Conservation (phyloP, 2,797 vertebrate genomes). For the Labroides dimidiatus region DNA sequence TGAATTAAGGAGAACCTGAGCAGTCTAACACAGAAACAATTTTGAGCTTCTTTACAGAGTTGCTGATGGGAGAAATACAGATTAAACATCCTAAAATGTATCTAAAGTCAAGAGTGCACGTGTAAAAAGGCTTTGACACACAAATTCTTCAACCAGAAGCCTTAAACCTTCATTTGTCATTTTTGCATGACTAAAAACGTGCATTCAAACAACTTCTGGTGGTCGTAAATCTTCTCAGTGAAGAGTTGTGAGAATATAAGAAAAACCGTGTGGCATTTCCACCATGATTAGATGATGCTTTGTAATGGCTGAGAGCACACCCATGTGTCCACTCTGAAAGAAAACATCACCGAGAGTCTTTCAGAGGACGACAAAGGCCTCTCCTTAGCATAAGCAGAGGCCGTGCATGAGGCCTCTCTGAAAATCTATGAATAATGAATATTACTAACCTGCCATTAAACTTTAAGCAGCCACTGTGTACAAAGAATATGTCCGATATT, state of each 20-base stretch:
- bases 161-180: background rate
- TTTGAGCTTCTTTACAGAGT: too few species aligned
- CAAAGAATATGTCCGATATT: slow-evolving; percentile 80
- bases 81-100: too few species aligned
- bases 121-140: background rate
- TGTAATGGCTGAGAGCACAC: slow-evolving; percentile 15
- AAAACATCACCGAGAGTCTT: slow-evolving; percentile 51
- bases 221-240: background rate
- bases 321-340: slow-evolving; percentile 21
- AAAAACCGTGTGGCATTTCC: slow-evolving; percentile 15
- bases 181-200: background rate
- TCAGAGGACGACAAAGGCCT: slow-evolving; percentile 57
- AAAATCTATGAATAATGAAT: slow-evolving; percentile 85
- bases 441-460: slow-evolving; percentile 86
- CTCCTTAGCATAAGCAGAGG: slow-evolving; percentile 60
- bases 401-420: slow-evolving; percentile 72
- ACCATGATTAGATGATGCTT: slow-evolving; percentile 13
- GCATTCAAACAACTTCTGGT: too few species aligned
- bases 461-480: slow-evolving; percentile 81
- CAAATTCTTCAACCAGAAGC: background rate
- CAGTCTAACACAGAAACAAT: slow-evolving; percentile 41
- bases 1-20: slow-evolving; percentile 56
- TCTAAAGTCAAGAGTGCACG: too few species aligned
- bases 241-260: background rate
- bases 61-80: too few species aligned